These are phyloP conservation scores for Fissipunctia ypsillon DNA, from an alignment of 2,888 invertebrate species.

Conservation along the genomic window DNA sequence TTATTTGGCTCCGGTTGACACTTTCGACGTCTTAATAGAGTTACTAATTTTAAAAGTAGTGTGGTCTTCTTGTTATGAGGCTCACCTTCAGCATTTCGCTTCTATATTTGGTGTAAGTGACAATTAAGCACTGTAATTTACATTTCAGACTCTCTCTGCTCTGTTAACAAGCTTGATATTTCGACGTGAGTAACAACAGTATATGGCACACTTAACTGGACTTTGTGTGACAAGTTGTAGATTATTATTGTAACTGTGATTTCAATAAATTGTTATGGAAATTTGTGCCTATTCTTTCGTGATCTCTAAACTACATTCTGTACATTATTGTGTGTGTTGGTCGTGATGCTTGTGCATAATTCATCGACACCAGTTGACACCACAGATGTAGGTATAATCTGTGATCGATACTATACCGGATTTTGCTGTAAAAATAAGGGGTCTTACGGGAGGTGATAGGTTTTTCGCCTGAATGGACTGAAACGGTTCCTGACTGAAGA, in stretches of 20 bases:
- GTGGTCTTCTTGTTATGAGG: constrained; percentile 19
- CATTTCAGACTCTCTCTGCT: constrained; percentile 37
- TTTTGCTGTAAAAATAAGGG: not conserved
- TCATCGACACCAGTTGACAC: too few relatives aligned
- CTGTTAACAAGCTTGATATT: constrained; percentile 21
- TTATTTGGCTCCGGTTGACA: constrained; percentile 58
- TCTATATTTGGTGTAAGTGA: constrained; percentile 43
- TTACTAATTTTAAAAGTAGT: constrained; percentile 57
- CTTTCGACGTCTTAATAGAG: constrained; percentile 49
- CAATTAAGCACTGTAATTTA: constrained; percentile 14
- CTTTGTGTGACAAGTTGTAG: constrained; percentile 9
- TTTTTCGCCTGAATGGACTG: not conserved
- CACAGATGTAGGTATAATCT: too few relatives aligned
- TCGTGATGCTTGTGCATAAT: not conserved
- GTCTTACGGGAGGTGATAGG: not conserved
- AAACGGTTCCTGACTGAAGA: too few relatives aligned
- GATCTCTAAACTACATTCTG: not conserved
- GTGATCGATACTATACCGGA: too few relatives aligned
- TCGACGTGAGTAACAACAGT: not conserved
- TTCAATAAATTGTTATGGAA: constrained; percentile 11
- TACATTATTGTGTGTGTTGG: not conserved
- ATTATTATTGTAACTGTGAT: constrained; percentile 30
- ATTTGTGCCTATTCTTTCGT: not conserved
- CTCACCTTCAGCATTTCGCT: constrained; percentile 17
- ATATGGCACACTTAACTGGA: constrained; percentile 28